phyloP scores from a whole-genome alignment of 2,113 vertebrate genomes.

The Erythrolamprus reginae region DNA sequence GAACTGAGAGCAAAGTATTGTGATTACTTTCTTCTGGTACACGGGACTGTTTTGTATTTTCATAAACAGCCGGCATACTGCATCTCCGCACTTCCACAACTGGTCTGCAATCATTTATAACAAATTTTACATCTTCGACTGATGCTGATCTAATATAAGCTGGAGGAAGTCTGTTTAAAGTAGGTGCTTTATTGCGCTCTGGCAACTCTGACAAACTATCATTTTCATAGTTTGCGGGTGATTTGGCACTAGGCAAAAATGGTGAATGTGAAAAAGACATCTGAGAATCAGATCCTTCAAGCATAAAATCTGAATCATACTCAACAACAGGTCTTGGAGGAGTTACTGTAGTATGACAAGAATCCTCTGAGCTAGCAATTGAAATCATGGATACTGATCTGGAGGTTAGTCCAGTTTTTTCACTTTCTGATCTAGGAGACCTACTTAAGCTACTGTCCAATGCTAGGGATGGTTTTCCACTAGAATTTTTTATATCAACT shows the following conservation, averaged over 20 bases:
- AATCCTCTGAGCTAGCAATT: slow-evolving; percentile 91
- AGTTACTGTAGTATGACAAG: slow-evolving; percentile 79
- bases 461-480: slow-evolving; percentile 68
- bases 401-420: slow-evolving; percentile 82
- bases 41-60: slow-evolving; percentile 60
- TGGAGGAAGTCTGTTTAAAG: slow-evolving; percentile 70
- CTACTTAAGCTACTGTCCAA: slow-evolving; percentile 79
- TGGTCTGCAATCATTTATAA: slow-evolving; percentile 72
- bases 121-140: slow-evolving; percentile 80
- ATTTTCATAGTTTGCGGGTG: slow-evolving; percentile 79
- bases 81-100: slow-evolving; percentile 71
- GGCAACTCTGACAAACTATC: slow-evolving; percentile 75
- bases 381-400: slow-evolving; percentile 89
- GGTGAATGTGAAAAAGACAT: slow-evolving; percentile 87
- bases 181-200: slow-evolving; percentile 69
- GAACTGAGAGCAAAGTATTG: slow-evolving; percentile 28
- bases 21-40: slow-evolving; percentile 70
- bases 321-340: slow-evolving; percentile 79
- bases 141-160: slow-evolving; percentile 82
- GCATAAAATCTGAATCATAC: slow-evolving; percentile 86
- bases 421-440: slow-evolving; percentile 86
- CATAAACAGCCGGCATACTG: slow-evolving; percentile 68
- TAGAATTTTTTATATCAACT: slow-evolving; percentile 76
- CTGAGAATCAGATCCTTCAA: slow-evolving; percentile 88
- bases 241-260: slow-evolving; percentile 81